A percentile compares a stretch with the other conserved stretches of the same genome.
Evolutionary conservation across 30 jellyfish, hydroid and myxozoan species (phyloP).

Genomic region (Catostylus mosaicus): DNA sequence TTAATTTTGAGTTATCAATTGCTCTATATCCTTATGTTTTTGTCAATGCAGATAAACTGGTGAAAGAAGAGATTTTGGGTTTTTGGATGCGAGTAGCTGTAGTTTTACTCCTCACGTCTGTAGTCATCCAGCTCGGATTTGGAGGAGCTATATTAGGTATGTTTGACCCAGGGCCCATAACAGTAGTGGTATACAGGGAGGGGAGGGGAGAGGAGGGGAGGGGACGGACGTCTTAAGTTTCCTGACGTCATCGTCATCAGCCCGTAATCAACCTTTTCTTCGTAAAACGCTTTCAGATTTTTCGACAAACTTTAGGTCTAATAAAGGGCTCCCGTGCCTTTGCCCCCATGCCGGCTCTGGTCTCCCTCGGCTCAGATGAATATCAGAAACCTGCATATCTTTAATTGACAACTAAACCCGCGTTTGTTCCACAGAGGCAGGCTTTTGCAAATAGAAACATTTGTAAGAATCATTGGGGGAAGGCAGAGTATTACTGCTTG

Average conservation of each 20-base stretch:
- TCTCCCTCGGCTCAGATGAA: too few relatives aligned
- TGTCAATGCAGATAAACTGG: not conserved
- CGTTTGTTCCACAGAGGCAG: too few relatives aligned
- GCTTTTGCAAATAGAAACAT: too few relatives aligned
- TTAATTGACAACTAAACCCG: too few relatives aligned
- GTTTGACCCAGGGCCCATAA: not conserved
- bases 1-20: not conserved
- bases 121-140: slow-evolving; percentile 20
- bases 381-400: too few relatives aligned
- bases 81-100: slow-evolving; percentile 15
- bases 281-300: not conserved
- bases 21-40: not conserved
- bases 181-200: not conserved
- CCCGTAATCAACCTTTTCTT: too few relatives aligned
- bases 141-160: slow-evolving; percentile 22
- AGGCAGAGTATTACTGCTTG: too few relatives aligned
- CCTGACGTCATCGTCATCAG: not conserved
- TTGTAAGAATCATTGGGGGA: too few relatives aligned
- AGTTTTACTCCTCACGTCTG: not conserved
- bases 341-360: too few relatives aligned
- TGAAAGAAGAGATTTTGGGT: not conserved
- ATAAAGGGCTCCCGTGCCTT: not conserved
- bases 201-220: not conserved
- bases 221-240: not conserved
- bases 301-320: not conserved